These are phyloP conservation scores for Neoniphon sammara DNA, from an alignment of 2,797 vertebrate genomes.

Conservation along the genomic window DNA sequence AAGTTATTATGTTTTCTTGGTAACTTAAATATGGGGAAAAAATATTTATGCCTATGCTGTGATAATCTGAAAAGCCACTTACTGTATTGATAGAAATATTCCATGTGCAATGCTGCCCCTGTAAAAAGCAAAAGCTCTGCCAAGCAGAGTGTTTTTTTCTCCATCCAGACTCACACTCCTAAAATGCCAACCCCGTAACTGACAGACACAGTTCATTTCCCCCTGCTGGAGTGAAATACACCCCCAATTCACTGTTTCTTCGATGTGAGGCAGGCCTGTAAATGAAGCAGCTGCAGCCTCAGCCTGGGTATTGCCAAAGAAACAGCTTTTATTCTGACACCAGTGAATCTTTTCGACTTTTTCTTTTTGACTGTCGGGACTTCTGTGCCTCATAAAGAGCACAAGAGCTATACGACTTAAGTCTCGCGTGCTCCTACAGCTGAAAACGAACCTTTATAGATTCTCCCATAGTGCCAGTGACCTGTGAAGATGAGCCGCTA, in stretches of 20 bases:
- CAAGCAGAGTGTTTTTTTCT: slow-evolving; percentile 12
- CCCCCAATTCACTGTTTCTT: slow-evolving; percentile 35
- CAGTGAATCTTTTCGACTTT: slow-evolving; percentile 26
- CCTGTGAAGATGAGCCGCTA: slow-evolving; percentile 13
- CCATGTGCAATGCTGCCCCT: not conserved
- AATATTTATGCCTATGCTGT: slow-evolving; percentile 1
- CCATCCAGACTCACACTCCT: slow-evolving; percentile 1
- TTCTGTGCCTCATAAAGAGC: slow-evolving; percentile 42
- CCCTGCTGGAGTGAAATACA: slow-evolving; percentile 49
- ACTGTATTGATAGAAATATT: slow-evolving; percentile 2
- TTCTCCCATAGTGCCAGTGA: slow-evolving; percentile 12
- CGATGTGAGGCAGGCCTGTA: slow-evolving; percentile 41
- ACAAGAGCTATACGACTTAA: slow-evolving; percentile 23
- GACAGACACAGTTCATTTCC: slow-evolving; percentile 56
- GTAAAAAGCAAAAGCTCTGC: slow-evolving; percentile 2
- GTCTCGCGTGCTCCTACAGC: slow-evolving; percentile 9
- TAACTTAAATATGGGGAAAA: slow-evolving; percentile 13
- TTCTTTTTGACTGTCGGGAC: slow-evolving; percentile 30
- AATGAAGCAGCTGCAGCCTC: slow-evolving; percentile 55
- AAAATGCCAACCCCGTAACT: slow-evolving; percentile 32
- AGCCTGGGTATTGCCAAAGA: slow-evolving; percentile 25
- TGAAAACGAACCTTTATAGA: slow-evolving; percentile 27
- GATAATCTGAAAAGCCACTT: slow-evolving; percentile 18
- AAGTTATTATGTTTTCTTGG: slow-evolving; percentile 13
- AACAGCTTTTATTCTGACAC: slow-evolving; percentile 48